Conservation (phyloP, 2,797 vertebrate species). For the Crocidura indochinensis region DNA sequence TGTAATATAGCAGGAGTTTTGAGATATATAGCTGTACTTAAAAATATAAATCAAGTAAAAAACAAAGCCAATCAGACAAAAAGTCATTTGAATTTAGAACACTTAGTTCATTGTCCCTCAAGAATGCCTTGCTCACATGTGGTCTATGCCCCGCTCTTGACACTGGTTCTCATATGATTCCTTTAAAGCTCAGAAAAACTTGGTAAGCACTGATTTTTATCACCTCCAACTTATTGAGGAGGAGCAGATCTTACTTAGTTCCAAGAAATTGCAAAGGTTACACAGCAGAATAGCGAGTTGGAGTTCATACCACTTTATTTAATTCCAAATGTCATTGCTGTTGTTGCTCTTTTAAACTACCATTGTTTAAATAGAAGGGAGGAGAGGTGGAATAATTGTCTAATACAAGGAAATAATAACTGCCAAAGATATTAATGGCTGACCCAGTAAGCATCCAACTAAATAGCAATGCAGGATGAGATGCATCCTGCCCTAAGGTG, state of each 20-base stretch:
- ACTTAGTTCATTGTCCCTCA: background rate
- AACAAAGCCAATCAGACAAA: slow-evolving; percentile 17
- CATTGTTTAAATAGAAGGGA: background rate
- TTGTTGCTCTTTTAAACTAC: too few species aligned
- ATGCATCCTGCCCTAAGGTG: background rate
- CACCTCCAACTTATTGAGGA: background rate
- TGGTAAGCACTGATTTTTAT: slow-evolving; percentile 3
- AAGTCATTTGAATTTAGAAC: slow-evolving; percentile 35
- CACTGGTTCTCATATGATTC: background rate
- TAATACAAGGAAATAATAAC: background rate
- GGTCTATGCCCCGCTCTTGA: background rate
- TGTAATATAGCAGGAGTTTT: background rate
- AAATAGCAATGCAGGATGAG: background rate
- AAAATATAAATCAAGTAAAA: background rate
- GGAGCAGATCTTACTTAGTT: background rate
- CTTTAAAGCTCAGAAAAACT: background rate
- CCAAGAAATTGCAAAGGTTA: background rate
- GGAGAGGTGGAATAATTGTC: background rate
- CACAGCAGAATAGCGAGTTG: background rate
- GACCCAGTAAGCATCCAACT: background rate
- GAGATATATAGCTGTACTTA: slow-evolving; percentile 11
- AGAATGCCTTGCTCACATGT: background rate
- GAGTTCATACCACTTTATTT: background rate
- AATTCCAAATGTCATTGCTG: too few species aligned
- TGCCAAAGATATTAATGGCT: background rate